Evolutionary conservation across 2,797 vertebrate genomes (phyloP).

Genomic region (Poecilia velifera): DNA sequence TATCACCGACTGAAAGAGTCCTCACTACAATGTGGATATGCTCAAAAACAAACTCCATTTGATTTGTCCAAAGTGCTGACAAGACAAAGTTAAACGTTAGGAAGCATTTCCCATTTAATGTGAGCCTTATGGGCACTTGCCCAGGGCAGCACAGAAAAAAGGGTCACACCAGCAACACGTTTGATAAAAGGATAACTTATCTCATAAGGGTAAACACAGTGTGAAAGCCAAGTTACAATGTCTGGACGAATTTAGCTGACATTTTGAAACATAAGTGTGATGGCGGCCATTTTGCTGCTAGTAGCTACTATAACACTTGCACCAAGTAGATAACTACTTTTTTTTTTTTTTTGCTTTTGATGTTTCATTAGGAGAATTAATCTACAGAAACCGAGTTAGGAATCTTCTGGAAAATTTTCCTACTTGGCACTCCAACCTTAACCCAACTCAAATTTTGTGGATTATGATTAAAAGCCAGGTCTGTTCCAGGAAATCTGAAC

Average conservation of each 20-base stretch:
- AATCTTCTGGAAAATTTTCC: neutral
- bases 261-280: neutral
- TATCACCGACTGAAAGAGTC: neutral
- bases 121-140: neutral
- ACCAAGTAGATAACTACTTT: neutral
- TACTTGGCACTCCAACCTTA: no score
- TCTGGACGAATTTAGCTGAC: neutral
- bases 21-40: neutral
- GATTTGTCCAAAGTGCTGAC: neutral
- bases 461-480: neutral
- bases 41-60: neutral
- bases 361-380: neutral
- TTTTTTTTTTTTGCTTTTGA: neutral
- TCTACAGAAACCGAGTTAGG: neutral
- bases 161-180: neutral
- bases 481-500: neutral
- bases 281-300: neutral
- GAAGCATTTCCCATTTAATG: neutral
- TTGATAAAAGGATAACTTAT: no score
- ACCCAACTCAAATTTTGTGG: neutral
- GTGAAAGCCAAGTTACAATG: neutral
- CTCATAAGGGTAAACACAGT: no score
- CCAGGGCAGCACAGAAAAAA: neutral
- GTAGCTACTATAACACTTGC: neutral
- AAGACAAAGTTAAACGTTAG: neutral